These are phyloP conservation scores for Zenarchopterus dispar DNA, from an alignment of 2,797 vertebrate species.

Conservation along the genomic window DNA sequence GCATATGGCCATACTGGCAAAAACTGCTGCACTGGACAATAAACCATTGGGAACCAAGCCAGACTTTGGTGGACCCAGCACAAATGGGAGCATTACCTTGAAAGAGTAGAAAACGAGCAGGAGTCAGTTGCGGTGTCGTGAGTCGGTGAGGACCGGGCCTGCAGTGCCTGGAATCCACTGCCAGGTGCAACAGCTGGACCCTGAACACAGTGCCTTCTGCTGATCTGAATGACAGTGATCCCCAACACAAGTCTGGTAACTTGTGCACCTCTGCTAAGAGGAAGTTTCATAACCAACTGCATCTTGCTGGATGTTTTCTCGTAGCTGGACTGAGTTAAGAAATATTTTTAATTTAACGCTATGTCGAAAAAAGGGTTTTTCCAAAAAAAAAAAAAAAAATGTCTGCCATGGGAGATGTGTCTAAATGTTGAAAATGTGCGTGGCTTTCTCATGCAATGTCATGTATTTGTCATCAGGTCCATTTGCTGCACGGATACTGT, in stretches of 20 bases:
- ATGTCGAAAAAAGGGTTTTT: constrained; percentile 61
- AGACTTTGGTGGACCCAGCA: constrained; percentile 35
- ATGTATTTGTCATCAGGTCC: constrained; percentile 60
- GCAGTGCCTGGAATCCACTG: constrained; percentile 76
- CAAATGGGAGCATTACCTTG: constrained; percentile 51
- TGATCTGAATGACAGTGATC: constrained; percentile 38
- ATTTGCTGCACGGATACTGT: constrained; percentile 69
- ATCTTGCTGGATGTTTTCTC: constrained; percentile 22
- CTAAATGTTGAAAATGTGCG: constrained; percentile 56
- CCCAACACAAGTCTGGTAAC: constrained; percentile 44
- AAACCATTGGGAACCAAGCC: constrained; percentile 44
- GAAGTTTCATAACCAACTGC: constrained; percentile 8
- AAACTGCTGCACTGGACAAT: constrained; percentile 17
- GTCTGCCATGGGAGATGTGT: constrained; percentile 43
- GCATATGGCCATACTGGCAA: constrained; percentile 20
- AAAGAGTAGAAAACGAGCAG: constrained; percentile 45
- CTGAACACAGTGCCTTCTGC: constrained; percentile 84
- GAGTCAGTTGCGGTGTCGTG: constrained; percentile 45
- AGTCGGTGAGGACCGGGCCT: constrained; percentile 77
- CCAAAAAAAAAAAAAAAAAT: constrained; percentile 13
- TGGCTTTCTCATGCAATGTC: constrained; percentile 79
- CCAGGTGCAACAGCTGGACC: constrained; percentile 24
- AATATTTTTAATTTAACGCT: constrained; percentile 25
- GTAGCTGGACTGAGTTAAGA: constrained; percentile 48
- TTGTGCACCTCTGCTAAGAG: constrained; percentile 30